Evolutionary conservation across 2,113 vertebrate species (phyloP), one percentile per base, ranked within the genome.

Genomic region (Neolamprologus caudopunctatus): DNA sequence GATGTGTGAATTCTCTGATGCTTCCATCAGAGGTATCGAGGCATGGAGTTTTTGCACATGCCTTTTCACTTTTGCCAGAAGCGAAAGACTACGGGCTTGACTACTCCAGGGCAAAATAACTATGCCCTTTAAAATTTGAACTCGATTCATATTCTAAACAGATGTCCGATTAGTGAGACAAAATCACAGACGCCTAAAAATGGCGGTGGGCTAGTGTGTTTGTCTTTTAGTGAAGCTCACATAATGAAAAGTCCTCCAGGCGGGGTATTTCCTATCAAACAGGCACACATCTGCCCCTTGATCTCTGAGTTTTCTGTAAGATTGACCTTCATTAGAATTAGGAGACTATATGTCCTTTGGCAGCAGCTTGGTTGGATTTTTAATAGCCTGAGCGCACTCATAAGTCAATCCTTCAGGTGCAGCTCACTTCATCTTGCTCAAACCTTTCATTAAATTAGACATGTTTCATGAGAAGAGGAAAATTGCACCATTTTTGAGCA

Each of bases 371-470:
- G 19, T 28, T 75, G 16, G 42, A 75, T 50, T 17, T 50, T 75
- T 50, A 75, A 50, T 12, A n/a, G 8, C 8, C 68, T 17, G 31
- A 24, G 10, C 24, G 3, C 9, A 4, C 9, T 50, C 19, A 8
- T 45, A 28, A 66, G 37, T 50, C 3, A 31, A 42, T 84, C 84
- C 24, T 24, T 81, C 80, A 71, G 57, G 66, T 80, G 79, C 85
- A 3, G 10, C 57, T 42, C 63, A 3, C 40, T 80, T 88, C 81
- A 71, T 68, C 51, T 53, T n/a, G 85, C 89, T 84, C 85, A 85
- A 91, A 84, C 80, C 84, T 57, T 75, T 84, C 85, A 90, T 90
- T 87, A 87, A 88, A 87, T 82, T 53, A 53, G 88, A 88, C 84
- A 63, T 71, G 54, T 57, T 9, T 66, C 86, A 82, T 1, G 31